Conservation (phyloP, 2,113 vertebrate species). For the Calyptomena viridis region DNA sequence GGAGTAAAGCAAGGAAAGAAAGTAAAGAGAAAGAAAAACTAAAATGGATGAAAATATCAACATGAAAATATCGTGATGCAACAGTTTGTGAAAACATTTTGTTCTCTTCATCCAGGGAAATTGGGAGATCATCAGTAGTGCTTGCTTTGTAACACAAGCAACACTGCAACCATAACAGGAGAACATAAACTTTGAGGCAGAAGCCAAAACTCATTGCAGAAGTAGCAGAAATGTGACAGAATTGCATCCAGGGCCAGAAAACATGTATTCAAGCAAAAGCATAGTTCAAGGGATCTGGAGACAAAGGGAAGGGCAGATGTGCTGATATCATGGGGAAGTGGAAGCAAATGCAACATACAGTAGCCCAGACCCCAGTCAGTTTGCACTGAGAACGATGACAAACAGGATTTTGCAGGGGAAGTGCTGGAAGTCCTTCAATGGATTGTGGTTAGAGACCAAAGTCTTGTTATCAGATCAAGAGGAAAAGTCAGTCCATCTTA, state of each 20-base stretch:
- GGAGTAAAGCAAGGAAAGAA: background rate
- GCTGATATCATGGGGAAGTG: background rate
- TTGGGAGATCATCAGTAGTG: background rate
- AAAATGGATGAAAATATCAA: background rate
- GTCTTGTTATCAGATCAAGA: background rate
- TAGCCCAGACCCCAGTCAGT: background rate
- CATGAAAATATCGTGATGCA: too few species aligned
- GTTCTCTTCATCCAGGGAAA: background rate
- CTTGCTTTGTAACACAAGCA: background rate
- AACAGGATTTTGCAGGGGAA: background rate
- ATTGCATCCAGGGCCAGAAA: background rate
- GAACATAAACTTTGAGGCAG: background rate
- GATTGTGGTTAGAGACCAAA: background rate
- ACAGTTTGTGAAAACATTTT: background rate
- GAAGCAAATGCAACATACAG: background rate
- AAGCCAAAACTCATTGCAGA: background rate
- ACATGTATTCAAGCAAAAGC: background rate
- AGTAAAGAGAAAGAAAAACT: background rate
- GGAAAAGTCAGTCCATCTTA: background rate
- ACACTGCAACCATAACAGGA: background rate
- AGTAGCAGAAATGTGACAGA: background rate
- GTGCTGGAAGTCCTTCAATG: background rate
- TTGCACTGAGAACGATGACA: background rate
- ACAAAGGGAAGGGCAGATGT: background rate
- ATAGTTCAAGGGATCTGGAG: background rate